Base-by-base conservation (phyloP, 2,113 vertebrate genomes). In the Cranoglanis bouderius region DNA sequence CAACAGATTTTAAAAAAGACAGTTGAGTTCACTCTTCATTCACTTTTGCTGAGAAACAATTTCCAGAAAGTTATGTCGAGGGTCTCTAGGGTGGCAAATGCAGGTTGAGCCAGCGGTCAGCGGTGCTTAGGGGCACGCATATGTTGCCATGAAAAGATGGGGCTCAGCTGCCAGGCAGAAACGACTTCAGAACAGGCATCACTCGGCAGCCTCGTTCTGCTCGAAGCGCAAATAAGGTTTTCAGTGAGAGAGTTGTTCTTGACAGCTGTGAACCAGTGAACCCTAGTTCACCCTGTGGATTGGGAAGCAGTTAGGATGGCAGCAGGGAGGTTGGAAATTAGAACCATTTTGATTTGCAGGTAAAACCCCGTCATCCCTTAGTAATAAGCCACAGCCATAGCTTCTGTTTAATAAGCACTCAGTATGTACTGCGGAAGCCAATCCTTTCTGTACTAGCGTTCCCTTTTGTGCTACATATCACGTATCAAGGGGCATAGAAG, bases 201-300 rank as follows among this genome's bases (percentile, higher is more conserved):
- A 95, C 95, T 95, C 96, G 92, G 53, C 92, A 80, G 65, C 78
- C 70, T 92, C 93, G 87, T 94, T 94, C 93, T 91, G 92, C 88
- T 92, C 84, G 85, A 92, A 94, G 95, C 90, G 70, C 88, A 90
- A 94, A 94, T 85, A 92, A 94, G 93, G 91, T 92, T 90, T 92
- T n/a, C n/a, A 91, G 92, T 90, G 88, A 93, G 92, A 93, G 90
- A 91, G 91, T 92, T 90, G 93, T 94, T 91, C 63, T 91, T 93
- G 94, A 94, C 96, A 96, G 94, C 95, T 96, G 95, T 92, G 93
- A 91, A 93, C 93, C 67, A n/a, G 13, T 94, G 95, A 96, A 95
- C 95, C 92, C 87, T 92, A 51, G 70, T 75, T 93, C 94, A 96
- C 93, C 95, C 92, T 84, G 35, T 88, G 84, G 87, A 78, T 86